These are phyloP conservation scores for Alethe diademata DNA, from an alignment of 2,113 vertebrate genomes.

Conservation along the genomic window DNA sequence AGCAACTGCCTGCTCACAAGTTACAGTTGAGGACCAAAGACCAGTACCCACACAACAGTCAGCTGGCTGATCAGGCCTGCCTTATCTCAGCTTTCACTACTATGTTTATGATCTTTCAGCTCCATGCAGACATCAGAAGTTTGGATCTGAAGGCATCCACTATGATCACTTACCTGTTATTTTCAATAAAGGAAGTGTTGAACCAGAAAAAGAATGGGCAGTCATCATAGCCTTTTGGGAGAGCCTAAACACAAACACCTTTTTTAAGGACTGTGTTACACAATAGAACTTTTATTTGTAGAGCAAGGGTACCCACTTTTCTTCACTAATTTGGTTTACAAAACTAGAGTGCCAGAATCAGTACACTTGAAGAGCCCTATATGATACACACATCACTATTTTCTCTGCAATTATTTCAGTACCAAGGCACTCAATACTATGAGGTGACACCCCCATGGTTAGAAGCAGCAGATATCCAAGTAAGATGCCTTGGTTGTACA, in stretches of 20 bases:
- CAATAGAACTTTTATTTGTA: background rate
- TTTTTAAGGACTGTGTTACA: background rate
- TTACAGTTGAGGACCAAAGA: background rate
- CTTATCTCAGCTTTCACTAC: background rate
- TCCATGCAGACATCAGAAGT: background rate
- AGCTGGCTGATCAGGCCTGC: background rate
- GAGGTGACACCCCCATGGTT: background rate
- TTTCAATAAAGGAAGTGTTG: slow-evolving; percentile 88
- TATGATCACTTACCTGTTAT: slow-evolving; percentile 79
- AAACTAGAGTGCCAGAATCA: background rate
- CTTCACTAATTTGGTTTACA: background rate
- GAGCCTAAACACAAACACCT: slow-evolving; percentile 68
- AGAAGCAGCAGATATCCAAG: background rate
- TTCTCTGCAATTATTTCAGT: background rate
- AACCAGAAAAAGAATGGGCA: slow-evolving; percentile 97
- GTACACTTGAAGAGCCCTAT: background rate
- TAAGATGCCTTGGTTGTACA: no score
- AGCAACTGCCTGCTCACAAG: background rate
- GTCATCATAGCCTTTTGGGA: slow-evolving; percentile 89
- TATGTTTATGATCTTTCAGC: background rate
- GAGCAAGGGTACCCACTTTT: background rate
- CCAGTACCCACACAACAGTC: background rate
- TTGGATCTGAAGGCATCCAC: background rate
- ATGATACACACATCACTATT: background rate
- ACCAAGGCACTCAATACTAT: background rate